Conservation (phyloP, 2,113 vertebrate genomes). For the Scalopus aquaticus region DNA sequence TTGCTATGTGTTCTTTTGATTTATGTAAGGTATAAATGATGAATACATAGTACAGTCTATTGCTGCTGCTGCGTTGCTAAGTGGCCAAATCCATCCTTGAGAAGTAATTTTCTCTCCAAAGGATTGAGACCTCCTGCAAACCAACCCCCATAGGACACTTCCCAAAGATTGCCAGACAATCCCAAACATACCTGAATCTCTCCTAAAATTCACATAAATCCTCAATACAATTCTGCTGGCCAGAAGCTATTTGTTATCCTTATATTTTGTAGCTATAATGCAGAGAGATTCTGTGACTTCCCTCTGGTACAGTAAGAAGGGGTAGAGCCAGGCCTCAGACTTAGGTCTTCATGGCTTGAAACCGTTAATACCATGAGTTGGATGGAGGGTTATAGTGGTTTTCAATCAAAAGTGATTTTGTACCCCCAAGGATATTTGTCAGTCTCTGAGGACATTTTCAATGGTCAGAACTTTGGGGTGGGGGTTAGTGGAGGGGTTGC, state of each 20-base stretch:
- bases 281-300: background rate
- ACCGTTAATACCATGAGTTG: background rate
- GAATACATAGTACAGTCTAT: background rate
- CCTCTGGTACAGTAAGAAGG: background rate
- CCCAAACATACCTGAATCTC: background rate
- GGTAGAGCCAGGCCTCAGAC: background rate
- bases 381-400: background rate
- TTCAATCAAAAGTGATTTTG: background rate
- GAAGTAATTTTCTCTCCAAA: background rate
- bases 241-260: background rate
- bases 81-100: background rate
- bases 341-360: background rate
- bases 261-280: background rate
- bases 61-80: background rate
- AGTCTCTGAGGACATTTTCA: background rate
- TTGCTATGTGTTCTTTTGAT: background rate
- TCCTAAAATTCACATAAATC: background rate
- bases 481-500: too few species aligned
- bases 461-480: background rate
- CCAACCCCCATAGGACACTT: background rate
- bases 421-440: background rate
- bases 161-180: background rate
- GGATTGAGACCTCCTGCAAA: background rate
- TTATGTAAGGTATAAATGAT: background rate
- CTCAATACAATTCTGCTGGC: background rate